These are phyloP conservation scores for Drosophila simulans DNA, from an alignment of 1,140 invertebrate species.

Conservation along the genomic window DNA sequence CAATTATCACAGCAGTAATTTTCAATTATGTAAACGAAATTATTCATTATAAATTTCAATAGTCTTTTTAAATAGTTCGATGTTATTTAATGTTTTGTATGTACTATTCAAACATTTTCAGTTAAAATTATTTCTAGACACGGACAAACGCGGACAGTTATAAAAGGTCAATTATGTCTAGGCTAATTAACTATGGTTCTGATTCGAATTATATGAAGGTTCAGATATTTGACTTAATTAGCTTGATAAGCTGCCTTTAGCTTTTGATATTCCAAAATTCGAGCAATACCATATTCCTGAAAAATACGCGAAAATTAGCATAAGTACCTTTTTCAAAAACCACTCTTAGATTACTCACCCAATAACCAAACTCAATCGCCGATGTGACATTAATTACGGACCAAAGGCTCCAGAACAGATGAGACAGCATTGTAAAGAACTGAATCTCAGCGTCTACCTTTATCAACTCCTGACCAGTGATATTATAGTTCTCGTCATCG, in stretches of 20 bases:
- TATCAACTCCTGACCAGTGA: slow-evolving; percentile 61
- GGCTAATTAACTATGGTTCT: slow-evolving; percentile 71
- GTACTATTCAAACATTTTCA: slow-evolving; percentile 15
- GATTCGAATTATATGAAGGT: slow-evolving; percentile 65
- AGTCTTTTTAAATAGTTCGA: slow-evolving; percentile 35
- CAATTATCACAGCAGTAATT: slow-evolving; percentile 71
- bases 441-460: slow-evolving; percentile 88
- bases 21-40: slow-evolving; percentile 31
- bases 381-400: slow-evolving; percentile 93
- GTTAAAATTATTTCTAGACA: not conserved
- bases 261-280: slow-evolving; percentile 70
- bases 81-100: slow-evolving; percentile 20
- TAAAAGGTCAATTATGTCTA: slow-evolving; percentile 29
- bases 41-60: slow-evolving; percentile 37
- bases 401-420: slow-evolving; percentile 97
- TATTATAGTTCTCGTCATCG: slow-evolving; percentile 60
- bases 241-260: slow-evolving; percentile 54
- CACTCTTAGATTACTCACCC: slow-evolving; percentile 88
- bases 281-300: slow-evolving; percentile 69
- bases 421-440: slow-evolving; percentile 93
- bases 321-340: not conserved
- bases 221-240: slow-evolving; percentile 44
- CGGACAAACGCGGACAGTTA: slow-evolving; percentile 4
- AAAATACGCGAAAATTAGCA: not conserved
- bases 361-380: slow-evolving; percentile 97